Evolutionary conservation across 2,888 invertebrate species (phyloP).

Genomic region (Acanthacorydalis orientalis): DNA sequence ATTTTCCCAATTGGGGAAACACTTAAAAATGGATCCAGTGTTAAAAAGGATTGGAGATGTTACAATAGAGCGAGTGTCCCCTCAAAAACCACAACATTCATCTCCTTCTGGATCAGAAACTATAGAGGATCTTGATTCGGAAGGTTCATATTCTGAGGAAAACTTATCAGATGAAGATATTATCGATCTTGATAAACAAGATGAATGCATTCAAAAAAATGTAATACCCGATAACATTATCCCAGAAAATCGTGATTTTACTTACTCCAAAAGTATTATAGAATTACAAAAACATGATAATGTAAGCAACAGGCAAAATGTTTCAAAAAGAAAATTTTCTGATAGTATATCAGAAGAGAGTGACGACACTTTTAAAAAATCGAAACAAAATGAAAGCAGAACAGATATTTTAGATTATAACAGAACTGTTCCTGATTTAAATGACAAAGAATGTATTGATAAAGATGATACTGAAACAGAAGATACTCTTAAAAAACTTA

Average conservation of each 20-base stretch:
- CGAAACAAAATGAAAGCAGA: conserved; percentile 21
- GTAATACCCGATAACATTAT: conserved; percentile 12
- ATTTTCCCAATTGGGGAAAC: background rate
- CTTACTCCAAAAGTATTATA: conserved; percentile 9
- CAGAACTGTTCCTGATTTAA: background rate
- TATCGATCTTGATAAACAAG: conserved; percentile 20
- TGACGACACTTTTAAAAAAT: conserved; percentile 13
- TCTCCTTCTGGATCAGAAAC: conserved; percentile 13
- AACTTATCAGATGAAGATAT: conserved; percentile 28
- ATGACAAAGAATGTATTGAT: background rate
- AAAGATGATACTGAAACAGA: background rate
- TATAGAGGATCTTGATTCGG: conserved; percentile 20
- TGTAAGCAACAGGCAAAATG: conserved; percentile 24
- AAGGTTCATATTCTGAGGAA: conserved; percentile 19
- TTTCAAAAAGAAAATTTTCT: conserved; percentile 23
- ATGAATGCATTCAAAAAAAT: conserved; percentile 14
- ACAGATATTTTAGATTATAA: conserved; percentile 21
- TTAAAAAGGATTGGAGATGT: conserved; percentile 40
- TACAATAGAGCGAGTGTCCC: conserved; percentile 34
- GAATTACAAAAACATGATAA: conserved; percentile 24
- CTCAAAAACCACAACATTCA: conserved; percentile 17
- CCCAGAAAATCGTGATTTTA: conserved; percentile 16
- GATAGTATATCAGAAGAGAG: conserved; percentile 15
- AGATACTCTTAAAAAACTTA: background rate
- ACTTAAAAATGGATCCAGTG: conserved; percentile 30